Conservation (phyloP, 2,113 vertebrate species). For the Ploceus nigricollis region DNA sequence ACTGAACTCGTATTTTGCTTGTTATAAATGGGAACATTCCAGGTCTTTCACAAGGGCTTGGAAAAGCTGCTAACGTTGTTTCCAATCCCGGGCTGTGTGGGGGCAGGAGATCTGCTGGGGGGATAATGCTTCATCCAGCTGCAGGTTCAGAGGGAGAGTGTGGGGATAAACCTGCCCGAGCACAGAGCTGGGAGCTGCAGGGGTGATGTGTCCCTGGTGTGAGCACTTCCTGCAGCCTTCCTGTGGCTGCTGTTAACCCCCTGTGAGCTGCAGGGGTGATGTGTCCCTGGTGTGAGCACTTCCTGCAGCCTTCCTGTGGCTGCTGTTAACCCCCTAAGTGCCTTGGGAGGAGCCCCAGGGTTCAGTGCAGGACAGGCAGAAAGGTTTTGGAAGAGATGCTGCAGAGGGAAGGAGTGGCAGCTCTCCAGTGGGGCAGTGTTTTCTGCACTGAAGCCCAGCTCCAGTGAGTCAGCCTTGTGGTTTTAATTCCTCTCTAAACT, state of each 20-base stretch:
- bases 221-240: neutral
- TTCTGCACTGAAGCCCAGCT: neutral
- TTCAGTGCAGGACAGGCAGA: neutral
- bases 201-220: neutral
- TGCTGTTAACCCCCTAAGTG: neutral
- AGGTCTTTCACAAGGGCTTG: neutral
- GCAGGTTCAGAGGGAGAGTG: neutral
- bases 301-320: neutral
- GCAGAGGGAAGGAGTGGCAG: neutral
- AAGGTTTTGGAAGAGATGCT: neutral
- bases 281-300: neutral
- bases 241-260: neutral
- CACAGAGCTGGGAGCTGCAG: neutral
- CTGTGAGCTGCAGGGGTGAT: neutral
- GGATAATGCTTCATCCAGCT: neutral
- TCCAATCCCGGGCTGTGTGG: neutral
- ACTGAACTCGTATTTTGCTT: neutral
- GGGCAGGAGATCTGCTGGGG: neutral
- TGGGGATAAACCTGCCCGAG: neutral
- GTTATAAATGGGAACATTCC: neutral
- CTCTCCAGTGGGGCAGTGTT: neutral
- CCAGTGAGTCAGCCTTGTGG: neutral
- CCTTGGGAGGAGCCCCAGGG: fast-evolving
- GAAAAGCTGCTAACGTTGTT: neutral
- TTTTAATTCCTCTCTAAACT: neutral